Percentiles rank a stretch among this genome's conserved stretches.
phyloP scores from a whole-genome alignment of 2,113 vertebrate species.

The Leuciscus idus region DNA sequence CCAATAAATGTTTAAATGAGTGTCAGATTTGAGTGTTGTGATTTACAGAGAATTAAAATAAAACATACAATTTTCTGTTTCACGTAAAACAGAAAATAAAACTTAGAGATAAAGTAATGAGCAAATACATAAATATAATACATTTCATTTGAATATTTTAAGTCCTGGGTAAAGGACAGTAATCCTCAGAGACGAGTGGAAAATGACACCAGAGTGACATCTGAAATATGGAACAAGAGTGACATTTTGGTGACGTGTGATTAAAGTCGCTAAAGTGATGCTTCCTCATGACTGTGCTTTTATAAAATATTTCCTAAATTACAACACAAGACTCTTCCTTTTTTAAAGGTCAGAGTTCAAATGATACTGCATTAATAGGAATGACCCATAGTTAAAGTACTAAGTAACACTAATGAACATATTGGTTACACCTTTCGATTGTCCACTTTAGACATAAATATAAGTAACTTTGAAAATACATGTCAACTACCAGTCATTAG shows the following conservation, averaged over 20 bases:
- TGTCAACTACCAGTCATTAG: no score
- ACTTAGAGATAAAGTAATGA: not conserved
- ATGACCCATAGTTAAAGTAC: no score
- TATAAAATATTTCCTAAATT: not conserved
- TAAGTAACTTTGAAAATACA: no score
- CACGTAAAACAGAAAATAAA: not conserved
- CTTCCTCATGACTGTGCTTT: not conserved
- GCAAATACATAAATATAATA: not conserved
- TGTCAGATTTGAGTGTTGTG: not conserved
- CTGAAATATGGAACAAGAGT: not conserved
- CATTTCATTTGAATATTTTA: not conserved
- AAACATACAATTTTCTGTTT: not conserved
- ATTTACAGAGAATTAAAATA: not conserved
- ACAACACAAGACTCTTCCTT: not conserved
- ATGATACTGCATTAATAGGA: no score
- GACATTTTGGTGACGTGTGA: not conserved
- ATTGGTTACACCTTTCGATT: no score
- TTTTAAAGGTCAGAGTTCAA: no score
- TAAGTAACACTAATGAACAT: no score
- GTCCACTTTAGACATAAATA: no score
- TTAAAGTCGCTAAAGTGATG: not conserved
- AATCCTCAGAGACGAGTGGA: not conserved
- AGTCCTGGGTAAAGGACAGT: not conserved
- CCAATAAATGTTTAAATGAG: not conserved
- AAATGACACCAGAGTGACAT: not conserved